phyloP scores from a whole-genome alignment of 2,888 invertebrate species.

The Alcis repandata region DNA sequence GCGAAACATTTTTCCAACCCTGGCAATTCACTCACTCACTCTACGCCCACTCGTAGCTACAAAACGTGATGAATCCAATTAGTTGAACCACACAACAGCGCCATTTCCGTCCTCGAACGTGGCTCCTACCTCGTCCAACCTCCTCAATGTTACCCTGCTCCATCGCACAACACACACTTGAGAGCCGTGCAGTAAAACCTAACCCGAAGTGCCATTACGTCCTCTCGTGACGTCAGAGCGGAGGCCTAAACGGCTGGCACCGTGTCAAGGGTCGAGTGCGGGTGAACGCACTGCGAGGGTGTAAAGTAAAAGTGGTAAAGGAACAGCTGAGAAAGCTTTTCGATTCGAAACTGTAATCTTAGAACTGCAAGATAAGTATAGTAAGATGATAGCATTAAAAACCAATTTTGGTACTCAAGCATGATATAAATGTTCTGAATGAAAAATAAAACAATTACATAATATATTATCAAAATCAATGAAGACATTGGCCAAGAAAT shows the following conservation, averaged over 20 bases:
- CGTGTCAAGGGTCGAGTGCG: slow-evolving; percentile 41
- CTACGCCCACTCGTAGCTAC: slow-evolving; percentile 24
- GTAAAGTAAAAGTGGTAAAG: not conserved
- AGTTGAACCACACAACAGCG: slow-evolving; percentile 27
- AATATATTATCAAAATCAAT: too few relatives aligned
- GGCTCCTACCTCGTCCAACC: slow-evolving; percentile 3
- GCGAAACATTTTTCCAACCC: not conserved
- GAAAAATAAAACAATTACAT: too few relatives aligned
- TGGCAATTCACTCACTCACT: slow-evolving; percentile 8
- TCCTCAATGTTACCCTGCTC: slow-evolving; percentile 11
- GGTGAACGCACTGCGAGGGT: slow-evolving; percentile 47
- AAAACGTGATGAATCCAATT: slow-evolving; percentile 40
- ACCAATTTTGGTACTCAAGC: too few relatives aligned
- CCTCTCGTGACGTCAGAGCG: slow-evolving; percentile 33
- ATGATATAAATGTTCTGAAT: too few relatives aligned
- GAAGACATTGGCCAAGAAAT: too few relatives aligned
- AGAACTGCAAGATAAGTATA: too few relatives aligned
- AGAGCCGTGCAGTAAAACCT: slow-evolving; percentile 26
- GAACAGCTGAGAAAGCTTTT: too few relatives aligned
- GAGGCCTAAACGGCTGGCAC: slow-evolving; percentile 35
- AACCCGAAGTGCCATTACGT: slow-evolving; percentile 38
- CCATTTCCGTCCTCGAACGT: slow-evolving; percentile 23
- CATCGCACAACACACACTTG: slow-evolving; percentile 17
- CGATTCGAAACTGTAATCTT: too few relatives aligned
- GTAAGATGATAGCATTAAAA: too few relatives aligned